phyloP scores from a whole-genome alignment of 2,888 invertebrate species.

The Clunio marinus region DNA sequence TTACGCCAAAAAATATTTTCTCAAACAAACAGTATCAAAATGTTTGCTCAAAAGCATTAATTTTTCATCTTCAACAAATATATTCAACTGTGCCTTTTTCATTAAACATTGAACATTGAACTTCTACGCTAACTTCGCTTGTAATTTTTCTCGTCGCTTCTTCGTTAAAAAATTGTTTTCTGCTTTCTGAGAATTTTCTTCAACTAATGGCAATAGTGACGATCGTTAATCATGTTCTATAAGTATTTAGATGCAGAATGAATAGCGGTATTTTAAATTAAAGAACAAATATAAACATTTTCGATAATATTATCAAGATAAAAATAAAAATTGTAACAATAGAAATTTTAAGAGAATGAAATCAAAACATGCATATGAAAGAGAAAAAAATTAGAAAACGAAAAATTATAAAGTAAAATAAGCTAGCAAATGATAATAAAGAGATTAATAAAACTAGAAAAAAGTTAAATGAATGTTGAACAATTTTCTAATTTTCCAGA shows the following conservation, averaged over 20 bases:
- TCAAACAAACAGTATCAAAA: neutral
- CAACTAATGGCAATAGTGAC: neutral
- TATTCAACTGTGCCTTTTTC: neutral
- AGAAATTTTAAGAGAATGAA: constrained; percentile 10
- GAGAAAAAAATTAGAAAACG: neutral
- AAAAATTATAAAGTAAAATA: constrained; percentile 11
- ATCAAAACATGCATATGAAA: neutral
- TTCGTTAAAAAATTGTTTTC: neutral
- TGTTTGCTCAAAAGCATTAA: neutral
- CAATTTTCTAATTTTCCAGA: too few species aligned
- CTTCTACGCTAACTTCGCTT: neutral
- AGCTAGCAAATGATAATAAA: neutral
- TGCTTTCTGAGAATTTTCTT: neutral
- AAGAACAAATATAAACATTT: constrained; percentile 6
- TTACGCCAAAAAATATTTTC: neutral
- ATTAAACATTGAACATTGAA: neutral
- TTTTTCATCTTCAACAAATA: neutral
- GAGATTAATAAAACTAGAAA: neutral
- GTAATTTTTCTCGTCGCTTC: neutral
- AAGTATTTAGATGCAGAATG: too few species aligned
- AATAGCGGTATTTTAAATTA: constrained; percentile 27
- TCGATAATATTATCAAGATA: neutral
- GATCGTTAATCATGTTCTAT: too few species aligned
- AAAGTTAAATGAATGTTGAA: too few species aligned
- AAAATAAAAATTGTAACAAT: constrained; percentile 24